These are phyloP conservation scores for Scyliorhinus canicula DNA, from an alignment of 2,797 vertebrate species.

Conservation along the genomic window DNA sequence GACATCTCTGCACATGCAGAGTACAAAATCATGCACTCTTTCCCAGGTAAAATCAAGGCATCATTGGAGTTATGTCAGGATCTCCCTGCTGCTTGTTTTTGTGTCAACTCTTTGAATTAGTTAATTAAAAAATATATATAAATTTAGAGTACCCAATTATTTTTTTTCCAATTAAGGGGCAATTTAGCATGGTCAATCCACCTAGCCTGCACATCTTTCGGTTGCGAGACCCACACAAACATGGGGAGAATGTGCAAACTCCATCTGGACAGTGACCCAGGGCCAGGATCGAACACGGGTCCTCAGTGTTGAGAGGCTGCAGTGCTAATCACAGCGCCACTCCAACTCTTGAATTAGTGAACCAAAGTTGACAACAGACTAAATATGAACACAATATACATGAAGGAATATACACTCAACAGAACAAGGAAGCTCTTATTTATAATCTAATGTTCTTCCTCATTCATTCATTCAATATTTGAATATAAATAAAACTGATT, in stretches of 20 bases:
- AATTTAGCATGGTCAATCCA: too few species aligned
- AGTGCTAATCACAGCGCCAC: too few species aligned
- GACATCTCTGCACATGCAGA: too few species aligned
- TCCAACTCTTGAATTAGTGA: background rate
- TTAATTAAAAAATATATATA: too few species aligned
- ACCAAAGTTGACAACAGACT: background rate
- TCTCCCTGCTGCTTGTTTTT: background rate
- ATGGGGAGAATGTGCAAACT: too few species aligned
- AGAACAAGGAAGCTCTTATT: background rate
- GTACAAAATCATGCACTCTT: background rate
- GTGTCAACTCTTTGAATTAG: background rate
- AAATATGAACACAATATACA: background rate
- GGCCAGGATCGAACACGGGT: too few species aligned
- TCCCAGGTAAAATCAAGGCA: background rate
- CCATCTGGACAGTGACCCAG: too few species aligned
- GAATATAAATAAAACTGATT: background rate
- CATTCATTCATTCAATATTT: background rate
- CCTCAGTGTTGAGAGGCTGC: too few species aligned
- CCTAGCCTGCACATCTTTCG: too few species aligned
- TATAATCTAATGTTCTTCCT: background rate
- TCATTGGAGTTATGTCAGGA: background rate
- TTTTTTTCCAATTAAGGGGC: too few species aligned
- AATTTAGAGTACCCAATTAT: too few species aligned
- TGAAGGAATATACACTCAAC: background rate
- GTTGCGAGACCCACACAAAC: too few species aligned